phyloP scores from a whole-genome alignment of 2,113 vertebrate species.

The Lasiurus borealis region DNA sequence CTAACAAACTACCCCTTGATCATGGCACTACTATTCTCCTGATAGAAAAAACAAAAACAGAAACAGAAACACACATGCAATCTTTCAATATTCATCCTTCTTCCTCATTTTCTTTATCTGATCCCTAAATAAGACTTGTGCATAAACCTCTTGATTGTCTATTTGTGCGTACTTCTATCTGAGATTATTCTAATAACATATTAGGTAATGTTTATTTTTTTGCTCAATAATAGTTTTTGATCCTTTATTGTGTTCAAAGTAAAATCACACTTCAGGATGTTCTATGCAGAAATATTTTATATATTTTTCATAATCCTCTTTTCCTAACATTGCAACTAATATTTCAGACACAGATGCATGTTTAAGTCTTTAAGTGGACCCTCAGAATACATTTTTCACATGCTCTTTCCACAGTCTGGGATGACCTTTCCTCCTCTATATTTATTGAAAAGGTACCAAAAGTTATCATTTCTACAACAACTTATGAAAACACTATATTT shows the following conservation, averaged over 20 bases:
- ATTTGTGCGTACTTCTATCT: neutral
- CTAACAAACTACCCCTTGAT: neutral
- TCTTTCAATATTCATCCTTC: neutral
- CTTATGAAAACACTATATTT: neutral
- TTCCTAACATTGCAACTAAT: neutral
- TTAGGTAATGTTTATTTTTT: neutral
- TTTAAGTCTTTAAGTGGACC: neutral
- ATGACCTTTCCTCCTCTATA: neutral
- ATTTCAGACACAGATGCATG: neutral
- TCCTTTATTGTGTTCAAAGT: neutral
- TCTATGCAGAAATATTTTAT: neutral
- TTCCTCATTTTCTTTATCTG: neutral
- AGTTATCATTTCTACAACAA: neutral
- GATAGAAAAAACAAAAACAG: neutral
- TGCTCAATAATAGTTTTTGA: neutral
- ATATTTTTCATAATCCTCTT: neutral
- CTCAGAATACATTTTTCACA: neutral
- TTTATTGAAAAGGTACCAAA: neutral
- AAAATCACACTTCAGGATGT: neutral
- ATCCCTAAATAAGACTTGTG: neutral
- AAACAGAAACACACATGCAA: neutral
- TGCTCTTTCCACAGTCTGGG: neutral
- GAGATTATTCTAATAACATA: neutral
- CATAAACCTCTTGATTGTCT: neutral
- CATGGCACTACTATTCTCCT: neutral